phyloP scores from a whole-genome alignment of 2,113 vertebrate genomes.

The Ciconia maguari region DNA sequence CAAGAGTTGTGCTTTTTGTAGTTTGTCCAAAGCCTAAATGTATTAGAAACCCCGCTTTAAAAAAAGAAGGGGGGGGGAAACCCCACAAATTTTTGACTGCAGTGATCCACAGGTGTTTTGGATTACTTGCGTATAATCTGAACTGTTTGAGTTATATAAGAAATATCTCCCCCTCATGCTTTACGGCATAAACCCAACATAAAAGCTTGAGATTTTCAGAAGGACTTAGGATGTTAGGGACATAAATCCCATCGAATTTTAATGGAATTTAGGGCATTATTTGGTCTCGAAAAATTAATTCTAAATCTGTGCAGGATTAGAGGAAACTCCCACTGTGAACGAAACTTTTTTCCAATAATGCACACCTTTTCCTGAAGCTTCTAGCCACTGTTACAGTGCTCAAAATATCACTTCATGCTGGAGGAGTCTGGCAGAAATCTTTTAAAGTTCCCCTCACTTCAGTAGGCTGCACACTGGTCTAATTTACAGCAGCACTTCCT shows the following conservation, averaged over 20 bases:
- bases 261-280: slow-evolving; percentile 34
- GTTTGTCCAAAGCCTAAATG: neutral
- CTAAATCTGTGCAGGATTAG: slow-evolving; percentile 31
- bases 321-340: slow-evolving; percentile 26
- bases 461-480: neutral
- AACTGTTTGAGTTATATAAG: neutral
- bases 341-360: neutral
- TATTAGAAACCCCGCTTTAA: neutral
- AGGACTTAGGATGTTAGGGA: slow-evolving; percentile 22
- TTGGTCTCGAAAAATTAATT: slow-evolving; percentile 42
- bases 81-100: neutral
- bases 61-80: neutral
- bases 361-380: slow-evolving; percentile 34
- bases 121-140: slow-evolving; percentile 32
- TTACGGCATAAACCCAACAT: neutral
- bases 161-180: slow-evolving; percentile 19
- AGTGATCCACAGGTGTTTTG: slow-evolving; percentile 31
- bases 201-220: slow-evolving; percentile 32
- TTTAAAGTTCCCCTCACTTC: neutral
- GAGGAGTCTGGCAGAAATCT: neutral
- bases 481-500: slow-evolving; percentile 42
- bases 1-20: neutral
- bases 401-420: neutral
- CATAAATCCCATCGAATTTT: slow-evolving; percentile 22
- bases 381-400: neutral